Evolutionary conservation across 2,113 vertebrate genomes (phyloP), one percentile per base, ranked within the genome.

Genomic region (Corydoras maculifer): DNA sequence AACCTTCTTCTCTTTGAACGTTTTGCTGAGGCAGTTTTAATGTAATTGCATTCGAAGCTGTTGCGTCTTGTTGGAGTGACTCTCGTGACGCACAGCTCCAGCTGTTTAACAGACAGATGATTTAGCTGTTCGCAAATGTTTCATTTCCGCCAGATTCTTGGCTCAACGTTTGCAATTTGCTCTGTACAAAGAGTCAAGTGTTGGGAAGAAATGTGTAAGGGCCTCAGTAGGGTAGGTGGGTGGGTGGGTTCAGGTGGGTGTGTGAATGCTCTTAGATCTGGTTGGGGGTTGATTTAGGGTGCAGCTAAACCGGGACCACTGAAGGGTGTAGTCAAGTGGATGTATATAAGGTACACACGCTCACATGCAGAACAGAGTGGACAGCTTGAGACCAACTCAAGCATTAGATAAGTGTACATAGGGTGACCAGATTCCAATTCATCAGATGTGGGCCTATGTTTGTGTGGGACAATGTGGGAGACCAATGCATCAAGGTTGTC

Each of bases 181-280:
- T 70, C 55, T 62, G 68, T 81, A 90, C 87, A 90, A 89, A 88
- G 87, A 87, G 76, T 80, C 80, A 77, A 84, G 86, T 89, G 86
- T 89, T 83, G 79, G 80, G 69, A 75, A 70, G 77, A 75, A 80
- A 86, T 82, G 83, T 83, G 48, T 12, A 48, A 57, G 8, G 32
- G 32, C 31, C 18, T 57, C 83, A 83, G 84, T 83, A 81, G 75
- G 84, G 80, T 86, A 30, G 84, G 77, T 78, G 78, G 78, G 76
- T 70, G 67, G 75, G 18, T 25, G 18, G 84, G 77, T 71, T 80
- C 69, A 80, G n/a, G 73, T 74, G 70, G 79, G 73, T 50, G 66
- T 53, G 68, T 78, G 68, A 78, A 30, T 51, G 54, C 35, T 57
- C 25, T 43, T 65, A 25, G 4, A 18, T n/a, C 18, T 67, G 64